A percentile compares a stretch with the other conserved stretches of the same genome.
phyloP scores from a whole-genome alignment of 2,888 invertebrate species.

The Aphidoletes aphidimyza region DNA sequence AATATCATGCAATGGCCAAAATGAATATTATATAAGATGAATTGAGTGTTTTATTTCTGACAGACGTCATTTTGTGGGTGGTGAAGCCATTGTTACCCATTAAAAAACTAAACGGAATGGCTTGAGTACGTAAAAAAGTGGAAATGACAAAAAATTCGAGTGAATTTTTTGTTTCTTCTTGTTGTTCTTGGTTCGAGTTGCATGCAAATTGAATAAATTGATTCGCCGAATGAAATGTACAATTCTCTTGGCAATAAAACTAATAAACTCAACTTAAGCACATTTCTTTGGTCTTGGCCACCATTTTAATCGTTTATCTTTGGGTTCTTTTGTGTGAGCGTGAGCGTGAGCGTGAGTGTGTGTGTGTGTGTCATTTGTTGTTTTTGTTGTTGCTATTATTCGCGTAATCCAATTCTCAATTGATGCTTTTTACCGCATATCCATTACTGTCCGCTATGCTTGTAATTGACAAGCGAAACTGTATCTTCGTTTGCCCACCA shows the following conservation, averaged over 20 bases:
- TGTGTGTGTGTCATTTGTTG: background rate
- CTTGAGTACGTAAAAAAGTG: too few species aligned
- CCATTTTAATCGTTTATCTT: background rate
- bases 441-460: background rate
- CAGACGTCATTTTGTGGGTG: too few species aligned
- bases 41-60: too few species aligned
- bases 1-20: too few species aligned
- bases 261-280: slow-evolving; percentile 38
- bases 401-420: slow-evolving; percentile 24
- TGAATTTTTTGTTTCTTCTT: background rate
- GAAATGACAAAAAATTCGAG: too few species aligned
- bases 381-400: background rate
- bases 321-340: background rate
- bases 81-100: too few species aligned
- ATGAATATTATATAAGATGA: too few species aligned
- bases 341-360: too few species aligned
- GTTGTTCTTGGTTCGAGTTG: background rate
- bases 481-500: too few species aligned
- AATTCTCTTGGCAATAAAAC: slow-evolving; percentile 9
- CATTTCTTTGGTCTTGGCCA: background rate
- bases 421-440: slow-evolving; percentile 27
- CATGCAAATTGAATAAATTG: slow-evolving; percentile 30
- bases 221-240: background rate
- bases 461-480: background rate
- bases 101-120: too few species aligned